Conservation (phyloP, 2,797 vertebrate species). For the Poecilia picta region DNA sequence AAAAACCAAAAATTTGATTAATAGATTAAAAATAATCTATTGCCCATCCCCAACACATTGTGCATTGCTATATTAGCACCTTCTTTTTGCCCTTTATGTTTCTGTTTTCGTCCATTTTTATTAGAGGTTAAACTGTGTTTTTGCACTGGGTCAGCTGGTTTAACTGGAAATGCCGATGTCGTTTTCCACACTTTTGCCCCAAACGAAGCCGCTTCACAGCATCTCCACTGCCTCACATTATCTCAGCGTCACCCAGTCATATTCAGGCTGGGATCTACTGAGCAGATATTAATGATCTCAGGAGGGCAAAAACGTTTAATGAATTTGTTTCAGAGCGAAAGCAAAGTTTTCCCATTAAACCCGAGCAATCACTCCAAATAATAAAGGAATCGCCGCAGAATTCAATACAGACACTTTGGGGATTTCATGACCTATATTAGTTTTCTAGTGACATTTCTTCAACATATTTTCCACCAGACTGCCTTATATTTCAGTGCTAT, state of each 20-base stretch:
- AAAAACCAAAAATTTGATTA: too few species aligned
- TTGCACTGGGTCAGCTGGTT: constrained; percentile 1
- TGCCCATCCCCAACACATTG: neutral
- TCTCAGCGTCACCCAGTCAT: neutral
- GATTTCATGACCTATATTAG: constrained; percentile 8
- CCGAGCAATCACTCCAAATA: neutral
- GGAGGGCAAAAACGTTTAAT: neutral
- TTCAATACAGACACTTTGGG: neutral
- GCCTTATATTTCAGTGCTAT: neutral
- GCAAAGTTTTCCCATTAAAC: neutral
- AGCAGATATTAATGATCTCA: neutral
- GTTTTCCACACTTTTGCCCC: neutral
- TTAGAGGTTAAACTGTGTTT: neutral
- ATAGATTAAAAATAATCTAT: too few species aligned
- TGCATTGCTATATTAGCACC: neutral
- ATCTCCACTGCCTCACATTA: neutral
- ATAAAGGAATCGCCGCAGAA: neutral
- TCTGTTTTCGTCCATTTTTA: neutral
- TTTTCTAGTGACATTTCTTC: constrained; percentile 4
- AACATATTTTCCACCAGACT: too few species aligned
- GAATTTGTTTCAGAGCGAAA: neutral
- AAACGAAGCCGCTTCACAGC: neutral
- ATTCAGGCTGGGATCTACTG: neutral
- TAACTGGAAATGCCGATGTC: constrained; percentile 8
- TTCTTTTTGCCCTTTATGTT: neutral